Conservation (phyloP, 2,797 vertebrate species). For the Lepus townsendii region DNA sequence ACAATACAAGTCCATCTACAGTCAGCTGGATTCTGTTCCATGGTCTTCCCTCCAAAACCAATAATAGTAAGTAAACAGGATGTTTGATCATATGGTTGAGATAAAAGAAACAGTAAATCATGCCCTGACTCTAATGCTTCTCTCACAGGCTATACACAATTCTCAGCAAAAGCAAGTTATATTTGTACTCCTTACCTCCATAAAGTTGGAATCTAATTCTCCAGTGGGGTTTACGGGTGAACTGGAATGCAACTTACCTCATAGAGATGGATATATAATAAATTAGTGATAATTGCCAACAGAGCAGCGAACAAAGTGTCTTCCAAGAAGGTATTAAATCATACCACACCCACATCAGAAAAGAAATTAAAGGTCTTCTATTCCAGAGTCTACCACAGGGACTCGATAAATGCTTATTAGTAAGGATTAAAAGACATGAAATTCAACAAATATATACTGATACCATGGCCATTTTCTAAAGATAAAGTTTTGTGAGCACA, state of each 20-base stretch:
- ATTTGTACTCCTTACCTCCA: neutral
- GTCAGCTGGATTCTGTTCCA: neutral
- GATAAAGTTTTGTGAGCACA: neutral
- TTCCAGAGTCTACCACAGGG: neutral
- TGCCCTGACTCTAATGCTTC: neutral
- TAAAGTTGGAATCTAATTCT: neutral
- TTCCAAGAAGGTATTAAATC: neutral
- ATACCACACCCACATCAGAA: neutral
- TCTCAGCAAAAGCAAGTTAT: neutral
- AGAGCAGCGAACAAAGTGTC: neutral
- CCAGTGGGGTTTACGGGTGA: neutral
- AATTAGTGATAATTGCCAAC: neutral
- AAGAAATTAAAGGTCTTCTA: neutral
- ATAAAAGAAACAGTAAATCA: neutral
- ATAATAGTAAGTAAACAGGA: neutral
- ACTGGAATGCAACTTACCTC: neutral
- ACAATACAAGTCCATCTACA: neutral
- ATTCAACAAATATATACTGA: neutral
- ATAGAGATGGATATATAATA: neutral
- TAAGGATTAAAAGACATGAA: neutral
- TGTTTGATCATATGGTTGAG: neutral
- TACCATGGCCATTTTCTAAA: neutral
- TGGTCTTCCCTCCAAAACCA: neutral
- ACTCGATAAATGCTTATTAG: neutral
- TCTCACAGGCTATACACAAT: neutral